These are phyloP conservation scores for Timema cristinae DNA, from an alignment of 2,888 invertebrate genomes.

Conservation along the genomic window DNA sequence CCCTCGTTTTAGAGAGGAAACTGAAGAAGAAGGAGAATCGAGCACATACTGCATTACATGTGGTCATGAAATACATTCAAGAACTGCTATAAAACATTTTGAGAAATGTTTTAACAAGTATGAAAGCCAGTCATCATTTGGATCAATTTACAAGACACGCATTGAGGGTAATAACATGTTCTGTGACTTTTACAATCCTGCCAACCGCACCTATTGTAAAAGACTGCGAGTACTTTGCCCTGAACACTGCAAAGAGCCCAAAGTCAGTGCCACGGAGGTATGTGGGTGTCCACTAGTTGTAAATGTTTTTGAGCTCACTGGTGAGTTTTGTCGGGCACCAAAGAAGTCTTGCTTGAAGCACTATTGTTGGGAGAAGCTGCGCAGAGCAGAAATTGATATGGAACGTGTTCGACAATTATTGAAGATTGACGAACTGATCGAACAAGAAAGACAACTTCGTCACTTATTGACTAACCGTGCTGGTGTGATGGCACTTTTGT, in stretches of 20 bases:
- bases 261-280: slow-evolving; percentile 76
- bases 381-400: slow-evolving; percentile 92
- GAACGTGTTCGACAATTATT: slow-evolving; percentile 65
- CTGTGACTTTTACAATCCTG: slow-evolving; percentile 91
- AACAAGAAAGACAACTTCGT: slow-evolving; percentile 86
- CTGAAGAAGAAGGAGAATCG: slow-evolving; percentile 63
- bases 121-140: slow-evolving; percentile 95
- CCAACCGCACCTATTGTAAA: slow-evolving; percentile 91
- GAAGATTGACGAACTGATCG: slow-evolving; percentile 87
- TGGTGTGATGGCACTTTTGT: slow-evolving; percentile 87
- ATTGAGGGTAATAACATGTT: slow-evolving; percentile 97
- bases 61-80: slow-evolving; percentile 90
- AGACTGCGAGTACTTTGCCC: slow-evolving; percentile 92
- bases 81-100: slow-evolving; percentile 93
- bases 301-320: slow-evolving; percentile 78
- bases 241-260: slow-evolving; percentile 93
- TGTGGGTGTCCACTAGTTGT: slow-evolving; percentile 90
- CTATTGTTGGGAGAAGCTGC: slow-evolving; percentile 92
- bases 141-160: slow-evolving; percentile 88
- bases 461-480: slow-evolving; percentile 70
- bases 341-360: slow-evolving; percentile 90
- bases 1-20: slow-evolving; percentile 60
- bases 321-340: slow-evolving; percentile 80
- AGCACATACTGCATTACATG: slow-evolving; percentile 96
- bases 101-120: slow-evolving; percentile 98